Evolutionary conservation across 2,113 vertebrate genomes (phyloP), one percentile per base, ranked within the genome.

Genomic region (Agapornis roseicollis): DNA sequence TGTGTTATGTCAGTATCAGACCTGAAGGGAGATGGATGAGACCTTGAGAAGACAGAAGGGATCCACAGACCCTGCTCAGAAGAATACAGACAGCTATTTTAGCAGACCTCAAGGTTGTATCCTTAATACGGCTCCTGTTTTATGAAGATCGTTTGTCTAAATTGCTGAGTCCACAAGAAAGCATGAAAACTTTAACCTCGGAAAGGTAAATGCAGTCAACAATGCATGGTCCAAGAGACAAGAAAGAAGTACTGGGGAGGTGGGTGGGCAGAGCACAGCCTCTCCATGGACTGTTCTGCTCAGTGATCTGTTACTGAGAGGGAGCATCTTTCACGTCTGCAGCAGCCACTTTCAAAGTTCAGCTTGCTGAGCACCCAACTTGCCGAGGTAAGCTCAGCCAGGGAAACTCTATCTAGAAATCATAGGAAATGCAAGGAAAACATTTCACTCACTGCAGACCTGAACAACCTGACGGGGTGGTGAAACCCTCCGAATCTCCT

Each of bases 341-440:
- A 76, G 52, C 80, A 89, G 61, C 52, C 61, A 29, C 78, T 70
- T 49, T 46, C 42, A n/a, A 63, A 46, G 65, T 61, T 88, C 86
- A 80, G 60, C 55, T 53, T 63, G 58, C 68, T 22, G 39, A 42
- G 42, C 1, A 5, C 41, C 58, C 69, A 66, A 0, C 0, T 0
- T 9, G 24, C 31, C 85, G 80, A 78, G 50, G 56, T 17, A 39
- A 71, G n/a, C 37, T 61, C 58, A 69, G 56, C n/a, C 71, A 61
- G 70, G n/a, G 58, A 68, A 91, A 68, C 60, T 47, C 27, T 25
- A 35, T 13, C 58, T 52, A 47, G 63, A 65, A 17, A 76, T 65
- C 20, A 33, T 1, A 68, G 56, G 53, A 81, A 71, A 76, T 33
- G 13, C 29, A 64, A 88, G 70, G 27, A 72, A 76, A 87, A 73